These are phyloP conservation scores for Meloe dianella DNA, from an alignment of 2,888 invertebrate species.

Conservation along the genomic window DNA sequence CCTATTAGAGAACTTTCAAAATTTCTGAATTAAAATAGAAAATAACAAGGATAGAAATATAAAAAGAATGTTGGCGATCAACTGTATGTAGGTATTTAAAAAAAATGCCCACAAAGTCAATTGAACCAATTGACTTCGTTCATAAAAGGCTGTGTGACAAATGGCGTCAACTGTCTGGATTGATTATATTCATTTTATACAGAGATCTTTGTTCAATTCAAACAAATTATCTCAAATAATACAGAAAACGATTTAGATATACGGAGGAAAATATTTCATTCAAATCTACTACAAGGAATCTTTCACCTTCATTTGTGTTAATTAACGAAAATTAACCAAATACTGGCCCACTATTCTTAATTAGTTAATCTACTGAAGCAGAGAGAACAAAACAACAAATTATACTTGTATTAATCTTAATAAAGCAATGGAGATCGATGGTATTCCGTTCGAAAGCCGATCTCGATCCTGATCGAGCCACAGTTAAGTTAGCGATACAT, in stretches of 20 bases:
- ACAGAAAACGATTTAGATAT: background rate
- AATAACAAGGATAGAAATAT: background rate
- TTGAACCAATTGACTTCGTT: conserved; percentile 34
- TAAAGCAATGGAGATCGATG: no score
- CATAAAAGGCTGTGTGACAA: conserved; percentile 23
- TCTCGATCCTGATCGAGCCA: no score
- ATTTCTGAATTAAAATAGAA: background rate
- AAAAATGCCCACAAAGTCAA: conserved; percentile 18
- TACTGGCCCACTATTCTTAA: no score
- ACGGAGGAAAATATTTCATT: background rate
- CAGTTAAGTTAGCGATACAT: no score
- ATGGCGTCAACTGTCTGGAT: conserved; percentile 28
- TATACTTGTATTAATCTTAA: no score
- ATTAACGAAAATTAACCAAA: no score
- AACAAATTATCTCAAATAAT: background rate
- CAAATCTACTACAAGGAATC: background rate
- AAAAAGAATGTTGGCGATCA: background rate
- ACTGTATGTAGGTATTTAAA: conserved; percentile 17
- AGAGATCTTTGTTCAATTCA: background rate
- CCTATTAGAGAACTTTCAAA: background rate
- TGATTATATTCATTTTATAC: conserved; percentile 11
- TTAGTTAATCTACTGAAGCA: no score
- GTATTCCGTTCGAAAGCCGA: no score
- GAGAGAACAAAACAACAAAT: no score
- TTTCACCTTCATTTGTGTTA: background rate